Base-by-base conservation (phyloP, 2,113 vertebrate genomes). In the Erinaceus europaeus region DNA sequence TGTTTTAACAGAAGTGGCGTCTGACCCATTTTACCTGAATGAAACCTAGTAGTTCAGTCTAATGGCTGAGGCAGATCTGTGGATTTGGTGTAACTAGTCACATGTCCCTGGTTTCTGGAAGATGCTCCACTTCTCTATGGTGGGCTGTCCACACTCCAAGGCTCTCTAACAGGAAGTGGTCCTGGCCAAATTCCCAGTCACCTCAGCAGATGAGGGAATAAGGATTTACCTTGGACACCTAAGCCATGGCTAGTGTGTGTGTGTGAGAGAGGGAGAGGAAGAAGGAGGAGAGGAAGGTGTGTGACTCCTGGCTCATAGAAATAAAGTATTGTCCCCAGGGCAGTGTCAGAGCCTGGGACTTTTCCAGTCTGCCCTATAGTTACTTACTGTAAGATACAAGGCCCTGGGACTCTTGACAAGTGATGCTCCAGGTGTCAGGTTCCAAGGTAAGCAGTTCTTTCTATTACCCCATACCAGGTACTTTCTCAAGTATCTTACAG, bases 91-190 rank as follows among this genome's bases (percentile, higher is more conserved):
- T 48, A 76, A 65, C 48, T 52, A 52, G 44, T 48, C 38, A 17
- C 8, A 34, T 65, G 77, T 55, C 57, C 32, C 34, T 67, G 9
- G 46, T 68, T 72, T 44, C 80, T 68, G 50, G 67, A 83, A 84
- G 68, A 34, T 50, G 20, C 73, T 79, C 40, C 40, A 29, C 25
- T 46, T 90, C 86, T 76, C 68, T n/a, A 14, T 50, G 8, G 3
- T 67, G 55, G 50, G 44, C 50, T 14, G 1, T 59, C 65, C 46
- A 78, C 34, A 62, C 5, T 61, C 61, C 64, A 32, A 34, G 42
- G n/a, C 64, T 69, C 9, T 53, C 52, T 71, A 44, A 89, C 46
- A 87, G 78, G 74, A 87, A 85, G 71, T 32, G 44, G 23, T 81
- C 50, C 52, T 89, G 67, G 61, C 44, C 12, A 61, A 46, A 67